Evolutionary conservation across 2,113 vertebrate genomes (phyloP).

Genomic region (Heloderma charlesbogerti): DNA sequence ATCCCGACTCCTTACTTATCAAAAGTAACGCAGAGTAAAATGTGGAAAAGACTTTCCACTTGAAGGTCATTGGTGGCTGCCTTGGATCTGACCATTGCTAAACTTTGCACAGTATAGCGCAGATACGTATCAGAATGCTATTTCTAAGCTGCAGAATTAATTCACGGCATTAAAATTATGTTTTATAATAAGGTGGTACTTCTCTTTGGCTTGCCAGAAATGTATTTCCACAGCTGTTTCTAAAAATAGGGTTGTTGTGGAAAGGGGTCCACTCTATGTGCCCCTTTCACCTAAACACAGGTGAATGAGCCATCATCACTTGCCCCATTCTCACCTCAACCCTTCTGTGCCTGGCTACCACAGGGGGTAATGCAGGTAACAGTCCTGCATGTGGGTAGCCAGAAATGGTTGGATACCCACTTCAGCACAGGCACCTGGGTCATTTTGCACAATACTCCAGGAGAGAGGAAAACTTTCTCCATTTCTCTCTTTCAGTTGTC

Average conservation of each 20-base stretch:
- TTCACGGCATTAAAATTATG: neutral
- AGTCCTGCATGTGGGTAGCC: neutral
- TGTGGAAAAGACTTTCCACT: neutral
- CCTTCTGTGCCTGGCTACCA: neutral
- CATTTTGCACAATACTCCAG: neutral
- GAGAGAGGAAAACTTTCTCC: neutral
- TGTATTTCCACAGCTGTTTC: neutral
- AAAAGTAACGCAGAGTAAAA: neutral
- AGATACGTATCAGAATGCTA: neutral
- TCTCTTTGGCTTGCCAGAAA: neutral
- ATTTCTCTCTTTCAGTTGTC: neutral
- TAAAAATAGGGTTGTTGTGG: neutral
- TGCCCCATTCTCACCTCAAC: too few relatives aligned
- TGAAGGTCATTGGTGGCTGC: neutral
- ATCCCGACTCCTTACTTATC: conserved; percentile 36
- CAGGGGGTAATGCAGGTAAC: neutral
- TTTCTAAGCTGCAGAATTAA: neutral
- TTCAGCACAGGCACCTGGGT: neutral
- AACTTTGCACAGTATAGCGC: neutral
- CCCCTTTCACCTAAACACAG: too few relatives aligned
- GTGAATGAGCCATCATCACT: neutral
- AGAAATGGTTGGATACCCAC: neutral
- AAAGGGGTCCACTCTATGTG: neutral
- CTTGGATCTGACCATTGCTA: neutral
- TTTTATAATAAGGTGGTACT: neutral